Evolutionary conservation across 2,888 invertebrate species (phyloP).

Genomic region (Monopis laevigella): DNA sequence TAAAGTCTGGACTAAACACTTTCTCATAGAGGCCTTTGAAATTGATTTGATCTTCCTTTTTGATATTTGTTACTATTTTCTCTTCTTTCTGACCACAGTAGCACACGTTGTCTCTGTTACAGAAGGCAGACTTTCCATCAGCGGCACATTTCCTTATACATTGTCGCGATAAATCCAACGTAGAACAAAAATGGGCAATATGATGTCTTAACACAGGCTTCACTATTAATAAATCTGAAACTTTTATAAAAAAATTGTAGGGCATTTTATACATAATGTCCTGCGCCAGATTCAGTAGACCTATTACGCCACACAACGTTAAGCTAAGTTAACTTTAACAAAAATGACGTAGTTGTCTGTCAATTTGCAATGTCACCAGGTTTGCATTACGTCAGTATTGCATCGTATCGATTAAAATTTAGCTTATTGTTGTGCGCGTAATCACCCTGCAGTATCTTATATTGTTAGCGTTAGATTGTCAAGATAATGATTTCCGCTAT

Average conservation of each 20-base stretch:
- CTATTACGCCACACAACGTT: no score
- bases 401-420: no score
- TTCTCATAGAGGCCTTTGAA: slow-evolving; percentile 42
- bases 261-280: no score
- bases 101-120: slow-evolving; percentile 50
- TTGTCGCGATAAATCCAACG: slow-evolving; percentile 32
- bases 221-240: slow-evolving; percentile 2
- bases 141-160: slow-evolving; percentile 42
- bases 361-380: no score
- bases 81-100: slow-evolving; percentile 38
- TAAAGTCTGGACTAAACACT: slow-evolving; percentile 11
- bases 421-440: no score
- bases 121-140: slow-evolving; percentile 42
- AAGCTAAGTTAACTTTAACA: no score
- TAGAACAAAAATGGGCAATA: slow-evolving; percentile 52
- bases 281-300: no score
- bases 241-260: not conserved
- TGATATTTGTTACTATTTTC: slow-evolving; percentile 16
- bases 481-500: no score
- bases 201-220: slow-evolving; percentile 37
- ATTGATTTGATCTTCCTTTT: slow-evolving; percentile 24
- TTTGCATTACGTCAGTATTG: no score
- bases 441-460: no score
- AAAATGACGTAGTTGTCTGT: no score
- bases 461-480: no score